These are phyloP conservation scores for Parascotia fuliginaria DNA, from an alignment of 2,888 invertebrate genomes.

Conservation along the genomic window DNA sequence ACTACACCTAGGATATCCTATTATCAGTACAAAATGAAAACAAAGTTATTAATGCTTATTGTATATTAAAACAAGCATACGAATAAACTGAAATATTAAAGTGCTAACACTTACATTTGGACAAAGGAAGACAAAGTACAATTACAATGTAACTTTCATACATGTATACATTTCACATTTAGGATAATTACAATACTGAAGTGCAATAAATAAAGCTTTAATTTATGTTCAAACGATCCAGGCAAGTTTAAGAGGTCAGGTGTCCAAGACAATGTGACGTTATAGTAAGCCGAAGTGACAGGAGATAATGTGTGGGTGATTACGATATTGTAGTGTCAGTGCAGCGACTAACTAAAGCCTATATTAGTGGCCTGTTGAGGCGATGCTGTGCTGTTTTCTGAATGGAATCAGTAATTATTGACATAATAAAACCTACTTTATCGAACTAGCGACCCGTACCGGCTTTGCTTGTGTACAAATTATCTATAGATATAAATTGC, in stretches of 20 bases:
- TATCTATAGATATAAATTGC: no score
- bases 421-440: no score
- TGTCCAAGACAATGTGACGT: slow-evolving; percentile 13
- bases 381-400: background rate
- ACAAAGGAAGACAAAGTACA: background rate
- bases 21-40: no score
- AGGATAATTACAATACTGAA: background rate
- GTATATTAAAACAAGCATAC: no score
- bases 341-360: slow-evolving; percentile 18
- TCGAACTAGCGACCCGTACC: no score
- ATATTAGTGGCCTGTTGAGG: slow-evolving; percentile 7
- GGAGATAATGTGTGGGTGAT: slow-evolving; percentile 32
- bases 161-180: background rate
- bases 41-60: no score
- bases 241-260: slow-evolving; percentile 2
- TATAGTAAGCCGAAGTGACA: slow-evolving; percentile 21
- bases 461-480: no score
- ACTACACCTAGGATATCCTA: no score
- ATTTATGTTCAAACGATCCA: slow-evolving; percentile 11
- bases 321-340: slow-evolving; percentile 25
- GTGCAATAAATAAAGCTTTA: background rate
- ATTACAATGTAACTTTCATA: background rate
- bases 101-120: no score
- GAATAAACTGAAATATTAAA: no score
- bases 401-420: background rate